These are phyloP conservation scores for Agrochola macilenta DNA, from an alignment of 2,888 invertebrate species.

Conservation along the genomic window DNA sequence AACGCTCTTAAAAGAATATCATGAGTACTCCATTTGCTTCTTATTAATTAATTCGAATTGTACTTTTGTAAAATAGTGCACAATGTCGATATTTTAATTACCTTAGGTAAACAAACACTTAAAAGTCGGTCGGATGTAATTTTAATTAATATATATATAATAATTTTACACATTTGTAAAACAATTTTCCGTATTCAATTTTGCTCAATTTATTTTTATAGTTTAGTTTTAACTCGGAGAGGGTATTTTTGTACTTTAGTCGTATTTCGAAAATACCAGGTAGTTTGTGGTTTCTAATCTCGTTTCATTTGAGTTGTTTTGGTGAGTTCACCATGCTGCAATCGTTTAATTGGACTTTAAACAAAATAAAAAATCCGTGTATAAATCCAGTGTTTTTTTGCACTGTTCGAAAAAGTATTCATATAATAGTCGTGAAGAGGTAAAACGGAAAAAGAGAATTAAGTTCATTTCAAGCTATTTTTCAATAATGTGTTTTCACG, in stretches of 20 bases:
- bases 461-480: too few species aligned
- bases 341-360: conserved; percentile 40
- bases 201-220: conserved; percentile 3
- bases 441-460: neutral
- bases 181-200: conserved; percentile 4
- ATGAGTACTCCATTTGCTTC: neutral
- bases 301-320: conserved; percentile 38
- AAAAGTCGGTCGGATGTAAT: neutral
- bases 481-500: neutral
- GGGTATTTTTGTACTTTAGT: conserved; percentile 2
- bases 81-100: neutral
- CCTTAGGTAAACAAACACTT: neutral
- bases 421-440: neutral
- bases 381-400: neutral
- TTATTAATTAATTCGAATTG: neutral
- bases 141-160: too few species aligned
- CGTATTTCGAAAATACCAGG: conserved; percentile 26
- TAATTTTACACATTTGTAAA: conserved; percentile 1
- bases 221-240: conserved; percentile 3
- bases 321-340: conserved; percentile 14
- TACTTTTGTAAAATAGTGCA: neutral
- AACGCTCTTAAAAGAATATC: neutral
- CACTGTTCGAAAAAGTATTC: neutral
- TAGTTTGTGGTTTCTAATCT: conserved; percentile 29
- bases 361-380: conserved; percentile 13